phyloP scores from a whole-genome alignment of 2,797 vertebrate genomes.

The Trematomus bernacchii region DNA sequence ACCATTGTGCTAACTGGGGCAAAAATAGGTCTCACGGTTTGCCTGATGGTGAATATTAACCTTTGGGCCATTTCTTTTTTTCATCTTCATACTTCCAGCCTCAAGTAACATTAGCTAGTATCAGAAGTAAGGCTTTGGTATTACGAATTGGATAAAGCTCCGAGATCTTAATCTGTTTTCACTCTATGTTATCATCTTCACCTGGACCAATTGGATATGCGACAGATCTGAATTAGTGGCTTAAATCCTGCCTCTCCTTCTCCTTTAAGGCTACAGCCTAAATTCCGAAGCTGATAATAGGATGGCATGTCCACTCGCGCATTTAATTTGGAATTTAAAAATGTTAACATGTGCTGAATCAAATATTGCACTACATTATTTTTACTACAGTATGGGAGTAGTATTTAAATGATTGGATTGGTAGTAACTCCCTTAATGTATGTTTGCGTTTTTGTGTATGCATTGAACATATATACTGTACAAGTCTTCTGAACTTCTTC shows the following conservation, averaged over 20 bases:
- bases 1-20: not conserved
- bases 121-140: not conserved
- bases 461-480: slow-evolving; percentile 8
- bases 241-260: not conserved
- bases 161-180: slow-evolving; percentile 14
- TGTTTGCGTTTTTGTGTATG: slow-evolving; percentile 30
- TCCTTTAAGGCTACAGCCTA: not conserved
- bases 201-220: slow-evolving; percentile 4
- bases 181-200: slow-evolving; percentile 10
- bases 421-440: slow-evolving; percentile 8
- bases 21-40: not conserved
- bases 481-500: slow-evolving; percentile 11
- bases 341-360: not conserved
- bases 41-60: not conserved
- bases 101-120: not conserved
- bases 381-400: not conserved
- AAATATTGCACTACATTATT: slow-evolving; percentile 17
- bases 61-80: not conserved
- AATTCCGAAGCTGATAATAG: not conserved
- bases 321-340: slow-evolving; percentile 5
- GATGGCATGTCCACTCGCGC: not conserved
- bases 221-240: not conserved
- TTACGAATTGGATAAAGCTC: not conserved
- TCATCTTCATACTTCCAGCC: not conserved
- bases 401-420: slow-evolving; percentile 32